Conservation (phyloP, 2,888 invertebrate genomes). For the Archips xylosteana region DNA sequence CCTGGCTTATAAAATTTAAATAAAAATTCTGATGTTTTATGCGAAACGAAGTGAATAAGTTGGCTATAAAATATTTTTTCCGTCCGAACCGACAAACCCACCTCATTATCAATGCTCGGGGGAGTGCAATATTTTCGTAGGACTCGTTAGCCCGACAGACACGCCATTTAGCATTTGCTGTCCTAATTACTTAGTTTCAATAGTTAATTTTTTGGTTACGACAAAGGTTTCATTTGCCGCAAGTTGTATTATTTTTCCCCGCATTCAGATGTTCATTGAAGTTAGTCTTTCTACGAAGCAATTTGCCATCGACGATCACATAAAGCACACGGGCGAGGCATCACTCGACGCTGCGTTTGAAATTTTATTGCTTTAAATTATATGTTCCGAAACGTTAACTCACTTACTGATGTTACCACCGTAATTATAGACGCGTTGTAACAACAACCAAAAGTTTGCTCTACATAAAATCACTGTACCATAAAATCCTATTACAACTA, state of each 20-base stretch:
- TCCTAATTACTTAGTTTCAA: conserved; percentile 54
- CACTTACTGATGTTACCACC: conserved; percentile 52
- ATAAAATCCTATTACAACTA: conserved; percentile 9
- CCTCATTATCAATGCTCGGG: conserved; percentile 58
- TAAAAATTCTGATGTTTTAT: conserved; percentile 14
- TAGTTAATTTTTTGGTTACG: background rate
- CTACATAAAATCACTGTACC: conserved; percentile 12
- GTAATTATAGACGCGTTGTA: conserved; percentile 46
- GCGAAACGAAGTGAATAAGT: conserved; percentile 21
- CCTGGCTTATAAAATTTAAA: background rate
- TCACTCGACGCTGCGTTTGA: conserved; percentile 43
- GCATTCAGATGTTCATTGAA: conserved; percentile 11
- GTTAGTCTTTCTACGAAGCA: conserved; percentile 8
- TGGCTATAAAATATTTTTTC: conserved; percentile 27
- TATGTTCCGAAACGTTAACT: conserved; percentile 62
- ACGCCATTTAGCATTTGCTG: conserved; percentile 59
- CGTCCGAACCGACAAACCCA: conserved; percentile 48
- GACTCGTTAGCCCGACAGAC: conserved; percentile 56
- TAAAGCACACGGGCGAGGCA: conserved; percentile 44
- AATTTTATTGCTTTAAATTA: conserved; percentile 67
- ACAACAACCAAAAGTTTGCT: conserved; percentile 10
- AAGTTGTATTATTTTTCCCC: background rate
- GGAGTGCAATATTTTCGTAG: conserved; percentile 45
- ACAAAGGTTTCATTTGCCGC: background rate
- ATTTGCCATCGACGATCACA: conserved; percentile 45